Percentiles rank a stretch among this genome's conserved stretches.
phyloP scores from a whole-genome alignment of 1,140 invertebrate genomes.

The Cydia fagiglandana region DNA sequence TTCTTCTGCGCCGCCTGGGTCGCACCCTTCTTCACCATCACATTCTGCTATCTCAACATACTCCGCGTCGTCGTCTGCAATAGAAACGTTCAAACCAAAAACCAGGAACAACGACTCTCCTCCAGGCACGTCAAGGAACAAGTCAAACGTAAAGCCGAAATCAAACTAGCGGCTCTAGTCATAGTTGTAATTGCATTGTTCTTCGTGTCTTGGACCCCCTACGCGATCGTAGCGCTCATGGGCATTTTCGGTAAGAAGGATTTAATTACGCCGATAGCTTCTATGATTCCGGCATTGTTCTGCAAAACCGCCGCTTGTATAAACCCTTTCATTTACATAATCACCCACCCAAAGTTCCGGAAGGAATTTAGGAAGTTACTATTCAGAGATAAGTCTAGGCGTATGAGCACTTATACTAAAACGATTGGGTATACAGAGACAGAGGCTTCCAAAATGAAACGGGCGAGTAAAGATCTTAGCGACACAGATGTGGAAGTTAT shows the following conservation, averaged over 20 bases:
- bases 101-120: constrained; percentile 70
- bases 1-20: constrained; percentile 86
- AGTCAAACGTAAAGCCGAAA: constrained; percentile 83
- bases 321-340: constrained; percentile 87
- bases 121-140: constrained; percentile 81
- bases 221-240: constrained; percentile 85
- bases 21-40: constrained; percentile 84
- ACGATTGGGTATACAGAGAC: constrained; percentile 57
- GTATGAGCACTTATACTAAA: constrained; percentile 64
- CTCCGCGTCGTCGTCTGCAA: constrained; percentile 81
- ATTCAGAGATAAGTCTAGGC: constrained; percentile 63
- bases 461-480: constrained; percentile 67
- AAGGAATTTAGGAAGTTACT: constrained; percentile 79
- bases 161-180: constrained; percentile 83
- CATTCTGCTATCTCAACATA: constrained; percentile 86
- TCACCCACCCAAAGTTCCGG: constrained; percentile 85
- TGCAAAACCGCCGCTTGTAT: constrained; percentile 87
- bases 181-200: constrained; percentile 84
- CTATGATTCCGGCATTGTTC: constrained; percentile 88
- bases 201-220: constrained; percentile 88
- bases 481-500: constrained; percentile 74
- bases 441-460: constrained; percentile 48
- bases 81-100: constrained; percentile 65
- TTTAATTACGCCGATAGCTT: constrained; percentile 82
- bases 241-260: constrained; percentile 83